These are phyloP conservation scores for Magallana nippona DNA, from an alignment of 2,888 invertebrate genomes.

Conservation along the genomic window DNA sequence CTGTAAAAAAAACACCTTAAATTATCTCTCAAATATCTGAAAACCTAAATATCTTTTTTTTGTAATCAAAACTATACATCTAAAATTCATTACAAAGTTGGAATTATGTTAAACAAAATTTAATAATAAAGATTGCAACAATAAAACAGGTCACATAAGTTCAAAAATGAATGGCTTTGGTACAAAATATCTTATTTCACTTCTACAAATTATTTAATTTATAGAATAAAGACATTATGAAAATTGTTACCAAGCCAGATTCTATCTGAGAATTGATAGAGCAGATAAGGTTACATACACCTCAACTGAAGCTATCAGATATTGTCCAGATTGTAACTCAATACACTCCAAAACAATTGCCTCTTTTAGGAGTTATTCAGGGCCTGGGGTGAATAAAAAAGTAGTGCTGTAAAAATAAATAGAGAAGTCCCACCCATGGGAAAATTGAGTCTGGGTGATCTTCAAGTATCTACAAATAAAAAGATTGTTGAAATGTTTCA, in stretches of 20 bases:
- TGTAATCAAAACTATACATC: too few species aligned
- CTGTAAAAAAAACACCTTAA: too few species aligned
- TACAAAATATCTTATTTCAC: not conserved
- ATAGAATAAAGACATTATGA: slow-evolving; percentile 14
- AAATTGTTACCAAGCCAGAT: not conserved
- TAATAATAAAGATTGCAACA: too few species aligned
- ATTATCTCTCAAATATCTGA: too few species aligned
- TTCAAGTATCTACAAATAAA: not conserved
- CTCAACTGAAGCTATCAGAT: slow-evolving; percentile 2
- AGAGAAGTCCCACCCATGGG: not conserved
- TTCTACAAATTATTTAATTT: slow-evolving; percentile 8
- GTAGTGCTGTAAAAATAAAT: not conserved
- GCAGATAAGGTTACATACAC: not conserved
- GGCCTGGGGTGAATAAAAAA: not conserved
- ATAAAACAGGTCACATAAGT: too few species aligned
- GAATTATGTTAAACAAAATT: too few species aligned
- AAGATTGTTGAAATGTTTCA: not conserved
- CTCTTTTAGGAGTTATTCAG: slow-evolving; percentile 24
- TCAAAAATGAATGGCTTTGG: not conserved
- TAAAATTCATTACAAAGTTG: too few species aligned
- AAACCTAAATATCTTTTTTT: too few species aligned
- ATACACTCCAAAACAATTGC: slow-evolving; percentile 15
- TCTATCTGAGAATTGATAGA: slow-evolving; percentile 12
- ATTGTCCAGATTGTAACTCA: slow-evolving; percentile 11
- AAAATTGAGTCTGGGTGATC: slow-evolving; percentile 22